These are phyloP conservation scores for Conops quadrifasciatus DNA, from an alignment of 2,888 invertebrate species.

Conservation along the genomic window DNA sequence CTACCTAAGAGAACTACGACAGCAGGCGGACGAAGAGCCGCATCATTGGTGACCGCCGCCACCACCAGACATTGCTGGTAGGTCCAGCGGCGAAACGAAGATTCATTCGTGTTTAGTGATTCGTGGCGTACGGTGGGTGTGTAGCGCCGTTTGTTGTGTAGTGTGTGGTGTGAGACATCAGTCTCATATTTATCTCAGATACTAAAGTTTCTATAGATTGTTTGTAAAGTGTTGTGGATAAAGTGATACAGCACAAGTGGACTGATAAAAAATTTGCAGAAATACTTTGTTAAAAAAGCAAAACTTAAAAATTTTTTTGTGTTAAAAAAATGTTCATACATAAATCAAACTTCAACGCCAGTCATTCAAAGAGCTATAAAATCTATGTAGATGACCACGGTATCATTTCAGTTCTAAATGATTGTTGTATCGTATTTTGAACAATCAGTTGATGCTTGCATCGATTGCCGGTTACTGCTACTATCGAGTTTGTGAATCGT, in stretches of 20 bases:
- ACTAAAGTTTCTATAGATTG: not conserved
- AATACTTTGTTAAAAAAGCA: not conserved
- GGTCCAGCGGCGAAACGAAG: conserved; percentile 6
- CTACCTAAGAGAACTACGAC: not conserved
- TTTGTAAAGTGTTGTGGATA: not conserved
- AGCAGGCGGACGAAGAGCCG: not conserved
- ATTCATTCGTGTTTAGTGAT: conserved; percentile 32
- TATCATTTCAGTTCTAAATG: too few species aligned
- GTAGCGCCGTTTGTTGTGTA: conserved; percentile 9
- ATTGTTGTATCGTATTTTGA: not conserved
- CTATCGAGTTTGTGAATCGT: not conserved
- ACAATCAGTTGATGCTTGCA: not conserved
- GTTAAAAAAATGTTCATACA: not conserved
- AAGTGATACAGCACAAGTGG: too few species aligned
- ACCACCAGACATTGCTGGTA: not conserved
- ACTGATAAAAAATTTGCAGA: too few species aligned
- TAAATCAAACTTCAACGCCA: too few species aligned
- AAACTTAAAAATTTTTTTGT: not conserved
- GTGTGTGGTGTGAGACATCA: not conserved
- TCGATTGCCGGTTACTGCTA: conserved; percentile 14
- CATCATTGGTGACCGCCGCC: not conserved
- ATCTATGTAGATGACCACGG: too few species aligned
- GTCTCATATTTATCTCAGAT: not conserved
- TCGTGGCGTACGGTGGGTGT: conserved; percentile 33
- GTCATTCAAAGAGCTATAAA: not conserved